These are phyloP conservation scores for Leptinotarsa tumamoca DNA, from an alignment of 2,888 invertebrate species.

Conservation along the genomic window DNA sequence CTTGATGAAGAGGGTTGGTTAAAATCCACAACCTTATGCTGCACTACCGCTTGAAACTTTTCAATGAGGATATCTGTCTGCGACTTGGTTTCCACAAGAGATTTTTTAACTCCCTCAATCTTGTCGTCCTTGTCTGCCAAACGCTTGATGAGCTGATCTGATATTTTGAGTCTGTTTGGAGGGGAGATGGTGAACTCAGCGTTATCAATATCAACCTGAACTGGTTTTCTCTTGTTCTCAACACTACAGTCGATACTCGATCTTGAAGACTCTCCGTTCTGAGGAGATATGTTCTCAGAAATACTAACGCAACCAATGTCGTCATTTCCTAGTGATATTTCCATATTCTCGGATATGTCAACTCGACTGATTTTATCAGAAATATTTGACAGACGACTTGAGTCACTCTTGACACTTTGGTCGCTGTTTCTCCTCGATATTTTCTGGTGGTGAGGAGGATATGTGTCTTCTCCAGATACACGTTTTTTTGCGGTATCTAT, in stretches of 20 bases:
- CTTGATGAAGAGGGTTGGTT: constrained; percentile 7
- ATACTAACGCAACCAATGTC: constrained; percentile 47
- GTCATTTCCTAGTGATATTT: constrained; percentile 56
- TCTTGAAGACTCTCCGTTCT: constrained; percentile 47
- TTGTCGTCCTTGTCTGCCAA: constrained; percentile 52
- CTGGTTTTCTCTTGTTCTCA: constrained; percentile 54
- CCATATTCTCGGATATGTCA: constrained; percentile 58
- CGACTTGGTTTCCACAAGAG: constrained; percentile 22
- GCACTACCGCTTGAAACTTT: constrained; percentile 32
- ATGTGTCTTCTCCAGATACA: constrained; percentile 37
- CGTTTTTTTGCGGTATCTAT: constrained; percentile 37
- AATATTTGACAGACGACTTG: constrained; percentile 52
- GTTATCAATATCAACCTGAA: constrained; percentile 57
- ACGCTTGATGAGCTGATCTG: constrained; percentile 61
- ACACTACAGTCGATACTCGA: constrained; percentile 42
- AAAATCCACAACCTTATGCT: neutral
- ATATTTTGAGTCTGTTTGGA: constrained; percentile 59
- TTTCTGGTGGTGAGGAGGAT: constrained; percentile 39
- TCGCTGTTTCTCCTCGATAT: constrained; percentile 56
- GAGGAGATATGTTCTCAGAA: constrained; percentile 50
- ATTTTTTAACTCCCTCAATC: constrained; percentile 40
- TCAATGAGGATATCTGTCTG: constrained; percentile 40
- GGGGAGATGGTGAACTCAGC: constrained; percentile 57
- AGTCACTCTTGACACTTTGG: constrained; percentile 54
- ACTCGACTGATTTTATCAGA: constrained; percentile 59